Evolutionary conservation across 2,797 vertebrate genomes (phyloP), one percentile per base, ranked within the genome.

Genomic region (Neostethus bicornis): DNA sequence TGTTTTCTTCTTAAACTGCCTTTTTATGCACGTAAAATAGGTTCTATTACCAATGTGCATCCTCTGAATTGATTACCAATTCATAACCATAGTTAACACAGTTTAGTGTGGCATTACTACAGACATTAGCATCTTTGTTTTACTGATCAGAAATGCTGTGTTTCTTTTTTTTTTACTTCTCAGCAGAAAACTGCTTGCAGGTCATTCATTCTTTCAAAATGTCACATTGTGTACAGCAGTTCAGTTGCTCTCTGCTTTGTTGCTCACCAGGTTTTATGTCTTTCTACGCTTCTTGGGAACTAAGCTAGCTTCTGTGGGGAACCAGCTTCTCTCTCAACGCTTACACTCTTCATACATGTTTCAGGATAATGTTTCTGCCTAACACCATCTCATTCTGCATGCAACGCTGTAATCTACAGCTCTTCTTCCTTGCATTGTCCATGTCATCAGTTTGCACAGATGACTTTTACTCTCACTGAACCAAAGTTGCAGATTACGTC

Each of bases 341-440:
- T 37, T 68, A 16, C 51, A 42, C 39, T 59, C 51, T 43, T 31
- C 29, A 7, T 26, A 42, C 42, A 46, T 55, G 24, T 42, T 56
- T 61, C 17, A 13, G 10, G 51, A 54, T 45, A 31, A 14, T 55
- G 25, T 35, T 19, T 39, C 37, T 39, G 7, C 16, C 17, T 19
- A 16, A 13, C 34, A 2, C 10, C 21, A 43, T 66, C 32, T 51
- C 19, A 2, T 66, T 48, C 31, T 72, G 79, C 77, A 80, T 77
- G 77, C 28, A 13, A 41, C 7, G 16, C 46, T 46, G 45, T 38
- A 44, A 28, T 5, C 26, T 44, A 48, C 26, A 61, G 56, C 48
- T 28, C 23, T 4, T 20, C 28, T 29, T 48, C 58, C 7, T 46
- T 23, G 19, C 20, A 4, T 63, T 1, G 21, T 49, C 45, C 39